Conservation (phyloP, 2,113 vertebrate species). For the Corynorhinus townsendii region DNA sequence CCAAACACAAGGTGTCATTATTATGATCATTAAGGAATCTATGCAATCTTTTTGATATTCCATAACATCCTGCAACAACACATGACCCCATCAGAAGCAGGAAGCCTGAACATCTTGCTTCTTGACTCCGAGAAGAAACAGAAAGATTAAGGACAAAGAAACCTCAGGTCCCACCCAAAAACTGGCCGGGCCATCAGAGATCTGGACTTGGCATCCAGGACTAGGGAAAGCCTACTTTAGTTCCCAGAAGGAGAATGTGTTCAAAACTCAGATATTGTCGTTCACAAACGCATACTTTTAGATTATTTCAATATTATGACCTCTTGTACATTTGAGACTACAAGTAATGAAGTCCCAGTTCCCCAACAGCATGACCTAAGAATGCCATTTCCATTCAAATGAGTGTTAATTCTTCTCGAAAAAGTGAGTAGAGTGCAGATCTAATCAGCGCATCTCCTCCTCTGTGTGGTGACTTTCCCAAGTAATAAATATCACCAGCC, state of each 20-base stretch:
- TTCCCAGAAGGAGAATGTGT: not conserved
- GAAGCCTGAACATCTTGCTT: not conserved
- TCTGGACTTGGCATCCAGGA: not conserved
- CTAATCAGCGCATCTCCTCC: not conserved
- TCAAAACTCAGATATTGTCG: not conserved
- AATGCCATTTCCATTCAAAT: constrained; percentile 3
- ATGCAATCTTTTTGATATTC: not conserved
- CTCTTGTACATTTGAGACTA: not conserved
- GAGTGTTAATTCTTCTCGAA: not conserved
- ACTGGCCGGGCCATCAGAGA: not conserved
- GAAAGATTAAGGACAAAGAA: not conserved
- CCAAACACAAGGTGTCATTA: not conserved
- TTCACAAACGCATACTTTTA: not conserved
- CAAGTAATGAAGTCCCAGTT: constrained; percentile 11
- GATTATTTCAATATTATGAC: not conserved
- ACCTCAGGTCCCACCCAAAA: not conserved
- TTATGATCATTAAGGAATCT: not conserved
- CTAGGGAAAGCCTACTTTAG: not conserved
- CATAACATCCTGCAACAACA: not conserved
- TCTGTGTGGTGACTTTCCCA: constrained; percentile 9
- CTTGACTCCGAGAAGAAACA: not conserved
- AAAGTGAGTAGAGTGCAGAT: not conserved
- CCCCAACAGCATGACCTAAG: not conserved
- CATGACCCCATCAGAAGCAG: not conserved
- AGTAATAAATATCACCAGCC: constrained; percentile 4